Percentiles rank a stretch among this genome's conserved stretches.
These are phyloP conservation scores for Lanius ludovicianus DNA, from an alignment of 2,113 vertebrate species.

Conservation along the genomic window DNA sequence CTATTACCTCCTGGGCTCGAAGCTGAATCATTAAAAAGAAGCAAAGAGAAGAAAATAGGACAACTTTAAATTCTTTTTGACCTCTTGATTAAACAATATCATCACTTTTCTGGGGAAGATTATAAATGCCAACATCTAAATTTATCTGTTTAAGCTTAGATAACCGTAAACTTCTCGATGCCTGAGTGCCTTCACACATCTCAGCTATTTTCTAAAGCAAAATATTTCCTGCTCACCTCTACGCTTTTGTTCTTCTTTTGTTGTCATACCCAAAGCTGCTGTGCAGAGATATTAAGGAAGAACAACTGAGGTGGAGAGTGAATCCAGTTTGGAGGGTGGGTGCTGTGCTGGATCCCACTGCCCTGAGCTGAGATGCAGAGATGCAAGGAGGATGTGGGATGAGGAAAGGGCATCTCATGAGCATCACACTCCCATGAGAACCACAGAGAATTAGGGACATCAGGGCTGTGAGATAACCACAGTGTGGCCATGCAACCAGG, in stretches of 20 bases:
- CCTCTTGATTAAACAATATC: constrained; percentile 12
- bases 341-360: neutral
- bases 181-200: neutral
- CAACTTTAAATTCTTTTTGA: constrained; percentile 2
- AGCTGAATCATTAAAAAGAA: neutral
- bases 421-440: neutral
- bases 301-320: neutral
- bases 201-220: neutral
- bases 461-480: neutral
- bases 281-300: neutral
- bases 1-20: neutral
- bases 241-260: neutral
- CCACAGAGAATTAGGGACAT: neutral
- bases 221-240: neutral
- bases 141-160: neutral
- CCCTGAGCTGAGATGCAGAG: rapidly evolving
- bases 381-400: neutral
- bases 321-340: neutral
- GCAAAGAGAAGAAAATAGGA: constrained; percentile 9
- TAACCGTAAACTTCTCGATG: neutral
- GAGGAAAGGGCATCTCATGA: neutral
- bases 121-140: neutral
- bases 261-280: neutral
- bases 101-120: neutral
- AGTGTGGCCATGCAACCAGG: neutral